Evolutionary conservation across 2,797 vertebrate species (phyloP), one percentile per base, ranked within the genome.

Genomic region (Rhinella marina): DNA sequence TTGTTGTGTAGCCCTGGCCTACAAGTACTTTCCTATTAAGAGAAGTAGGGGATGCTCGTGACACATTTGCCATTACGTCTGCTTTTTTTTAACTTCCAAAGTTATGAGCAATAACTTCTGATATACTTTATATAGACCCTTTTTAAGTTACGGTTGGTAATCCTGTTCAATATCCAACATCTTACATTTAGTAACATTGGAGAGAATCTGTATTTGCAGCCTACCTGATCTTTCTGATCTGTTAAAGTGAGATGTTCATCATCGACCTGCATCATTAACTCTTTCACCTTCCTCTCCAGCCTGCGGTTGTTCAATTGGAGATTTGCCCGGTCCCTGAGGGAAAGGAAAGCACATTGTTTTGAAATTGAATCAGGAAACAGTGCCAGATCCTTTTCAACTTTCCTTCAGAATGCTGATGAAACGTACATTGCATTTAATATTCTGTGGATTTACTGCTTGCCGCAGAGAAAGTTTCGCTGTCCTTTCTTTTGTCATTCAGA

Each of bases 191-290:
- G 23, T 25, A 54, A 77, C 75, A 77, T 25, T 52, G 70, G 19
- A 80, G 27, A 59, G 14, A 59, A 25, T 23, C 29, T 5, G 7
- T 19, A 48, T 59, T 70, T 59, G 41, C 23, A 54, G 29, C 56
- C 12, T 93, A 99, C 98, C 95, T 99, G 98, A 93, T 99, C 98
- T 91, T 98, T 99, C 91, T 99, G 98, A 91, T 99, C 98, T 7
- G 96, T 97, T 91, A 99, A 78, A 0, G 96, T 95, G 90, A 97
- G 93, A 85, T 97, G 97, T 87, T 99, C 98, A 75, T 99, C 98
- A 59, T 99, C 98, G 86, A 97, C 94, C 91, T 99, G 97, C 97
- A 99, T 95, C 95, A 98, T 93, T 94, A 97, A 94, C 92, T 99
- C 98, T 92, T 99, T 99, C 56, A 98, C 97, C 91, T 96, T 99